Conservation (phyloP, 2,888 invertebrate genomes). For the Caenorhabditis parvicauda region DNA sequence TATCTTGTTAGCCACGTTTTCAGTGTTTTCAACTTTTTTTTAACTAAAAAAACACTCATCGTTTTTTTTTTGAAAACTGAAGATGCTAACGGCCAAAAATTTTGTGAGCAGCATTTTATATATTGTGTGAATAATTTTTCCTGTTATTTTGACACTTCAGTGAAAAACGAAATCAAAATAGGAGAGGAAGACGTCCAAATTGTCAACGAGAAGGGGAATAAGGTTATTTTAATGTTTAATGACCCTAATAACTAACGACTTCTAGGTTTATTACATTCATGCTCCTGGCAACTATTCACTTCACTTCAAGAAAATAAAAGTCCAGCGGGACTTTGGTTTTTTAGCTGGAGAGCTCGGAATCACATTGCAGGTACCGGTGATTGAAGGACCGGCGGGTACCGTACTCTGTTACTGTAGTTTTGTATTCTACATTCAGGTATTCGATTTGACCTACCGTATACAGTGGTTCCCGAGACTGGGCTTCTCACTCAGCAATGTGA, state of each 20-base stretch:
- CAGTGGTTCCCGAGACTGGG: constrained; percentile 59
- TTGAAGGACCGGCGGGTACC: constrained; percentile 58
- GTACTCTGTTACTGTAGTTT: background rate
- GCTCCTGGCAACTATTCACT: constrained; percentile 61
- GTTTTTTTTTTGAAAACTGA: too few relatives aligned
- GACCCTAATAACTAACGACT: background rate
- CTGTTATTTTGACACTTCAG: constrained; percentile 23
- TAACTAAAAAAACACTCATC: too few relatives aligned
- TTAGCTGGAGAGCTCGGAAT: constrained; percentile 60
- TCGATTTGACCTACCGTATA: constrained; percentile 60
- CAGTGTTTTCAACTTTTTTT: too few relatives aligned
- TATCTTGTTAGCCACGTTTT: constrained; percentile 1
- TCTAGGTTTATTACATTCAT: constrained; percentile 54
- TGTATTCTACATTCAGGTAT: constrained; percentile 34
- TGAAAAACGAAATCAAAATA: constrained; percentile 60
- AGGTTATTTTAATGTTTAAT: constrained; percentile 9
- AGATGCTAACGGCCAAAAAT: too few relatives aligned
- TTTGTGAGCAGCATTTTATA: too few relatives aligned
- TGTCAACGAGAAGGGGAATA: constrained; percentile 58
- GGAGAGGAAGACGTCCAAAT: constrained; percentile 58
- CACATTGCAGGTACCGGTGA: constrained; percentile 59
- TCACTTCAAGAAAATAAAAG: constrained; percentile 51
- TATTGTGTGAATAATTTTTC: too few relatives aligned
- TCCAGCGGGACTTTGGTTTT: constrained; percentile 48
- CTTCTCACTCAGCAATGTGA: constrained; percentile 58